phyloP scores from a whole-genome alignment of 2,113 vertebrate genomes.

The Maccullochella peelii region DNA sequence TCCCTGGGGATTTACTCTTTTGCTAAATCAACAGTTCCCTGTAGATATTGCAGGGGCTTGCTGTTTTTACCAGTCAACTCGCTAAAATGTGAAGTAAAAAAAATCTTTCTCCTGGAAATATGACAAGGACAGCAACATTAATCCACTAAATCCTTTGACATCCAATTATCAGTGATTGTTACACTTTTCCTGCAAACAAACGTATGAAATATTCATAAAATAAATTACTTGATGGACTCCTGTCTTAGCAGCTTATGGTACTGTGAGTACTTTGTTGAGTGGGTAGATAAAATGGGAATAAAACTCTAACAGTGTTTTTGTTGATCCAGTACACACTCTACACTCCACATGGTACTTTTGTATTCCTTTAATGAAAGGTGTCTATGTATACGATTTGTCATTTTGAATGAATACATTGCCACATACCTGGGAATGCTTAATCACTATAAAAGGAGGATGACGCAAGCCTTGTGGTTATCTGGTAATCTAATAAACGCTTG shows the following conservation, averaged over 20 bases:
- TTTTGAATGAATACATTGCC: not conserved
- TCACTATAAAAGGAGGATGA: not conserved
- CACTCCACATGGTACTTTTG: not conserved
- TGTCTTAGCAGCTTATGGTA: not conserved
- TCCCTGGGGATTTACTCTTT: slow-evolving; percentile 47
- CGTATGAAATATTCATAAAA: slow-evolving; percentile 41
- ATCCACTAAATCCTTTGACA: slow-evolving; percentile 63
- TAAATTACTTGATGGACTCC: slow-evolving; percentile 10
- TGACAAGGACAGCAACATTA: slow-evolving; percentile 58
- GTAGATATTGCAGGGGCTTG: slow-evolving; percentile 45
- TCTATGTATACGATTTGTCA: not conserved
- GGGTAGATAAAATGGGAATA: not conserved
- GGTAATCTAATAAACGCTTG: no score
- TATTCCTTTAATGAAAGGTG: not conserved
- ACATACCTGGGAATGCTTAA: not conserved
- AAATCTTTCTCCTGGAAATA: slow-evolving; percentile 37
- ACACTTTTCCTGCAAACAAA: slow-evolving; percentile 38
- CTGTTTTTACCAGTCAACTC: slow-evolving; percentile 43
- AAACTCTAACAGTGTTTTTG: not conserved
- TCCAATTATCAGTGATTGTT: slow-evolving; percentile 64
- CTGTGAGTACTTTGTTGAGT: not conserved
- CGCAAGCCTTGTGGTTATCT: not conserved
- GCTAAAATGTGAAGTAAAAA: slow-evolving; percentile 5
- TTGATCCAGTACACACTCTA: not conserved
- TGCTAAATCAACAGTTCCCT: slow-evolving; percentile 48